phyloP scores from a whole-genome alignment of 2,888 invertebrate species.

The Cryptocephalus primarius region DNA sequence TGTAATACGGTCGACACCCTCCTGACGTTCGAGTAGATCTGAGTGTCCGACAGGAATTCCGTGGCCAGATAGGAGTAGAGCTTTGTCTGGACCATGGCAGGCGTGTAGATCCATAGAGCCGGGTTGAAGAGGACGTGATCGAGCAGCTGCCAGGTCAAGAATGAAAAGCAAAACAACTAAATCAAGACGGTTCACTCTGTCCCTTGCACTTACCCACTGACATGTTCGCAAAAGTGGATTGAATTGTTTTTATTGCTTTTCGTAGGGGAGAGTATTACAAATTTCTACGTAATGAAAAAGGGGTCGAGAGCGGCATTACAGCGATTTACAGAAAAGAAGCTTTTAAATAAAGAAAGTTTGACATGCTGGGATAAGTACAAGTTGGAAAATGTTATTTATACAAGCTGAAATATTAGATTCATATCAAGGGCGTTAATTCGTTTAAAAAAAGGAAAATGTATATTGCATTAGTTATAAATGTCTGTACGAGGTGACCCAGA shows the following conservation, averaged over 20 bases:
- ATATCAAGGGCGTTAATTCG: neutral
- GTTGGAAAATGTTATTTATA: constrained; percentile 13
- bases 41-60: constrained; percentile 96
- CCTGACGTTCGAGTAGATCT: constrained; percentile 93
- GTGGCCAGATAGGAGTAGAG: constrained; percentile 97
- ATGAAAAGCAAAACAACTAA: constrained; percentile 83
- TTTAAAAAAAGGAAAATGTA: too few relatives aligned
- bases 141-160: constrained; percentile 89
- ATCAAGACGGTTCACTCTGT: constrained; percentile 51
- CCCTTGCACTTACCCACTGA: constrained; percentile 41
- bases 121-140: constrained; percentile 99
- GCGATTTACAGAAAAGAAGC: constrained; percentile 10
- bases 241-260: neutral
- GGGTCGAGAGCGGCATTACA: neutral
- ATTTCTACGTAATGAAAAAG: neutral
- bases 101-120: constrained; percentile 97
- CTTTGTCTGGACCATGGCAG: constrained; percentile 87
- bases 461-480: too few relatives aligned
- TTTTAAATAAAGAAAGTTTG: constrained; percentile 14
- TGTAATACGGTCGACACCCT: constrained; percentile 95
- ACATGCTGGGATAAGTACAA: constrained; percentile 39
- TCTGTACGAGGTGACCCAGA: too few relatives aligned
- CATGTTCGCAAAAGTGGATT: constrained; percentile 3
- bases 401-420: too few relatives aligned
- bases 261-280: neutral